Conservation (phyloP, 2,113 vertebrate genomes). For the Phocoena phocoena region DNA sequence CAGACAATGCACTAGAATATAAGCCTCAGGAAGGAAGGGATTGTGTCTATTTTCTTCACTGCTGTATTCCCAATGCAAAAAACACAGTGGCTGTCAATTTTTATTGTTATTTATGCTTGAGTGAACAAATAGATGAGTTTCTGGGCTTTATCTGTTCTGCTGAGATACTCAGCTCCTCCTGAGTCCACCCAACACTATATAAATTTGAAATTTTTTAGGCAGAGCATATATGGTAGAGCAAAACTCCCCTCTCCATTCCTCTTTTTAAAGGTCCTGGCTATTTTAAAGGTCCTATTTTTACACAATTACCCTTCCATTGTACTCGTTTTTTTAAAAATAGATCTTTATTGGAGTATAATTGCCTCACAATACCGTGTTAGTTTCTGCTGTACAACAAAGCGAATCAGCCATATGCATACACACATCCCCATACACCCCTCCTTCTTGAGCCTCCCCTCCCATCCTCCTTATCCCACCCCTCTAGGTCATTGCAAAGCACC, state of each 20-base stretch:
- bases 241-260: too few species aligned
- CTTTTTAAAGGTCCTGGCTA: not conserved
- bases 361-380: too few species aligned
- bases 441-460: too few species aligned
- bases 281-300: not conserved
- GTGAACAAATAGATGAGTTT: not conserved
- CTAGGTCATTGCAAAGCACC: too few species aligned
- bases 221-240: not conserved
- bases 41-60: not conserved
- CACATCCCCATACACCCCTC: too few species aligned
- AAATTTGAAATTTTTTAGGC: too few species aligned
- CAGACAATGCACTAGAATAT: not conserved
- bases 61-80: not conserved
- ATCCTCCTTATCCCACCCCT: too few species aligned
- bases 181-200: too few species aligned
- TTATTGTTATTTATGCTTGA: not conserved
- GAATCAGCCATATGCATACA: too few species aligned
- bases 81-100: not conserved
- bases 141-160: not conserved
- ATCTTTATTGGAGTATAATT: too few species aligned
- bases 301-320: not conserved
- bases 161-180: not conserved
- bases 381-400: too few species aligned
- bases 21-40: not conserved
- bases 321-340: too few species aligned